Percentiles rank a stretch among this genome's conserved stretches.
These are phyloP conservation scores for Nerophis lumbriciformis DNA, from an alignment of 2,113 vertebrate species.

Conservation along the genomic window DNA sequence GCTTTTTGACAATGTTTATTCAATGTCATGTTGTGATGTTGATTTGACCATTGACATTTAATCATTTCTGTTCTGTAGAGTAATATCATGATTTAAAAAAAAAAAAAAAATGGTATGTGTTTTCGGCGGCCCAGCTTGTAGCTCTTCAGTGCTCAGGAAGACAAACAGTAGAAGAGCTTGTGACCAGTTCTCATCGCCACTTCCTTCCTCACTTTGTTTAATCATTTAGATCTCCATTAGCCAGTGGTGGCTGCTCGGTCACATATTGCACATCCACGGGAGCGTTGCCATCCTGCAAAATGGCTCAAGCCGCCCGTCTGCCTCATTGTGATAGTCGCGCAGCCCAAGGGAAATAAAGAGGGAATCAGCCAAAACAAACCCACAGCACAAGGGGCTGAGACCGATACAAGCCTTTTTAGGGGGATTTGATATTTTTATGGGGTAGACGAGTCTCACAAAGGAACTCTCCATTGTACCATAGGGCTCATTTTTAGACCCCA, in stretches of 20 bases:
- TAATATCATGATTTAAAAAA: no score
- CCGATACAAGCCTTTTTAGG: constrained; percentile 26
- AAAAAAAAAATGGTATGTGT: no score
- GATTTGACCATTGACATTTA: no score
- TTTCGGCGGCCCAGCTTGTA: no score
- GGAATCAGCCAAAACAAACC: constrained; percentile 49
- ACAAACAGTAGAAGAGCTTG: constrained; percentile 24
- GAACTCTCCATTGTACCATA: neutral
- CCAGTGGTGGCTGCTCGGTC: constrained; percentile 45
- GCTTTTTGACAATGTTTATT: no score
- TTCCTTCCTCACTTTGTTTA: constrained; percentile 39
- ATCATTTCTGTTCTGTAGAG: no score
- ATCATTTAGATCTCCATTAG: constrained; percentile 59
- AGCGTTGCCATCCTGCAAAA: constrained; percentile 56
- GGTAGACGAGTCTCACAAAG: neutral
- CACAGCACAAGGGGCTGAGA: constrained; percentile 15
- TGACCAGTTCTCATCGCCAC: constrained; percentile 24
- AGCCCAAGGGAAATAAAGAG: constrained; percentile 59
- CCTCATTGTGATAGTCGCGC: constrained; percentile 42
- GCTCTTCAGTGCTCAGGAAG: neutral
- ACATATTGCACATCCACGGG: constrained; percentile 47
- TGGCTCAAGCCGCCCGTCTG: constrained; percentile 41
- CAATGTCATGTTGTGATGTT: no score
- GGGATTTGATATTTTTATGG: constrained; percentile 27
- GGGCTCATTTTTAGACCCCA: no score